Evolutionary conservation across 1,140 invertebrate genomes (phyloP).

Genomic region (Drosophila paulistorum): DNA sequence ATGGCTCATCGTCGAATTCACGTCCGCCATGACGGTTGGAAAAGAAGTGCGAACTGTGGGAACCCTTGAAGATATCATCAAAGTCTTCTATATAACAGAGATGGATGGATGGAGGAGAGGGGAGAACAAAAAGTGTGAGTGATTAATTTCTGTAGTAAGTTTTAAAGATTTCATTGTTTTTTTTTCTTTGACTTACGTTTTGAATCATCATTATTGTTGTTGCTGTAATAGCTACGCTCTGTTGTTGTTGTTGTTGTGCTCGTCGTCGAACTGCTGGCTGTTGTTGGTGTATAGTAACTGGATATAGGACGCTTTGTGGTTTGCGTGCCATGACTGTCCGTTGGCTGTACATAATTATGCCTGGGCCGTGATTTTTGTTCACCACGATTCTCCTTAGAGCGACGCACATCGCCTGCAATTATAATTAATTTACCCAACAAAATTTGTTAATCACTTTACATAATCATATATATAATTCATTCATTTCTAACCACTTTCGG

Average conservation of each 20-base stretch:
- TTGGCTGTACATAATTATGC: constrained; percentile 53
- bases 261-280: constrained; percentile 37
- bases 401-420: constrained; percentile 74
- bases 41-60: constrained; percentile 87
- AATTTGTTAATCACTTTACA: constrained; percentile 14
- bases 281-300: constrained; percentile 79
- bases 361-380: constrained; percentile 74
- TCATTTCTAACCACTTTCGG: constrained; percentile 86
- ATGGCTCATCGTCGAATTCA: constrained; percentile 82
- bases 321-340: constrained; percentile 47
- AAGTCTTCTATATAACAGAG: constrained; percentile 74
- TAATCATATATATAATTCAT: constrained; percentile 19
- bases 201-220: constrained; percentile 74
- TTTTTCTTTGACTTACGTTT: constrained; percentile 64
- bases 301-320: constrained; percentile 73
- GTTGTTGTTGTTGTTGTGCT: constrained; percentile 56
- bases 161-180: constrained; percentile 53
- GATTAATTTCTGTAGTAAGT: constrained; percentile 66
- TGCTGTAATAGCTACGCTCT: constrained; percentile 64
- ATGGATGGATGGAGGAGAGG: neutral
- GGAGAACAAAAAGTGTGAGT: constrained; percentile 30
- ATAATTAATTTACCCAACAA: neutral
- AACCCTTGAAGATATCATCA: constrained; percentile 85
- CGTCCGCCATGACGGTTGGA: constrained; percentile 85
- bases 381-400: constrained; percentile 72